phyloP scores from a whole-genome alignment of 35 echinoderm and acorn worm species.

The Lytechinus variegatus region DNA sequence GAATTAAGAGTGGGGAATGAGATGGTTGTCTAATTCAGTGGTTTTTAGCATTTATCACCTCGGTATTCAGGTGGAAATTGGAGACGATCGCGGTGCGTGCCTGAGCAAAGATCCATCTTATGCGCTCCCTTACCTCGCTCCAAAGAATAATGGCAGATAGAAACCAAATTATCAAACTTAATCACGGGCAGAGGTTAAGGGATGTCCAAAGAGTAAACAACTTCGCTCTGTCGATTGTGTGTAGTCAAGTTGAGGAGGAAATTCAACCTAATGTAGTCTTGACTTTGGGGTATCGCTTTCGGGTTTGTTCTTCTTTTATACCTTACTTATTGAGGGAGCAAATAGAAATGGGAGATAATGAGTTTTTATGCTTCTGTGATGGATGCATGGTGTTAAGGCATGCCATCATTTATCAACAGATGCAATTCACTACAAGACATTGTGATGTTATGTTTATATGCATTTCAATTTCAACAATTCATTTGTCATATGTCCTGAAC shows the following conservation, averaged over 20 bases:
- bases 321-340: neutral
- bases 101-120: neutral
- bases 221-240: neutral
- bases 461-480: neutral
- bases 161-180: constrained; percentile 14
- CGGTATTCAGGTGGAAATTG: neutral
- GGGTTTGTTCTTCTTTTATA: neutral
- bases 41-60: constrained; percentile 8
- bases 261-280: neutral
- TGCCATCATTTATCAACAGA: too few species aligned
- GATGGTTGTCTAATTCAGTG: constrained; percentile 1
- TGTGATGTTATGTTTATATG: neutral
- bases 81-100: neutral
- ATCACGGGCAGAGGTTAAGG: neutral
- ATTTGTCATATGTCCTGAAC: neutral
- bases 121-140: neutral
- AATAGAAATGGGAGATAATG: neutral
- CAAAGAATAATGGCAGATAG: neutral
- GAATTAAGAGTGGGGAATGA: neutral
- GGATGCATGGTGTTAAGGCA: too few species aligned
- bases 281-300: neutral
- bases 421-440: neutral
- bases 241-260: neutral
- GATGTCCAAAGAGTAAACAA: neutral
- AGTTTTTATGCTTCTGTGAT: too few species aligned